Base-by-base conservation (phyloP, 2,113 vertebrate genomes). In the Oncorhynchus keta region DNA sequence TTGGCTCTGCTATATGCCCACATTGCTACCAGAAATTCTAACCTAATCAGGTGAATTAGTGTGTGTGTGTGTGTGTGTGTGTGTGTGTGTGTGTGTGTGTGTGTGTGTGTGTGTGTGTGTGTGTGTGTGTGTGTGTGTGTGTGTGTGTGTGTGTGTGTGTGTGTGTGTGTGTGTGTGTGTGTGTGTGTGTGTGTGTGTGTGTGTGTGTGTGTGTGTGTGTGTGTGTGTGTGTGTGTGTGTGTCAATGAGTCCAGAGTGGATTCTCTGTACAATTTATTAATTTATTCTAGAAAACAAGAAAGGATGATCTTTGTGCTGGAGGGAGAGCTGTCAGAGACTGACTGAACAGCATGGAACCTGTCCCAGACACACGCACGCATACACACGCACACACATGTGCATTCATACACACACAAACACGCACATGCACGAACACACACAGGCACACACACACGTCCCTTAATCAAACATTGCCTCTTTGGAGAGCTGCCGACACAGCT, bases 261-360 rank as follows among this genome's bases (percentile, higher is more conserved):
- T 64, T 64, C 11, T 64, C 22, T 64, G 28, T 30, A 65, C 24
- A 32, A 24, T 72, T 14, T 71, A 28, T 70, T 55, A 20, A 72
- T 76, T 72, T 9, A 28, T 76, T 79, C 69, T 48, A 0, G 0
- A 82, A 76, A 77, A 24, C 61, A 73, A 59, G 79, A 61, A 35
- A 48, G 57, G 65, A 76, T 81, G 72, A 82, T 79, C 82, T 81
- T 75, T 67, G 49, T 26, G 76, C 75, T 73, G 69, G 59, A 82
- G 76, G 76, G 80, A 72, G 82, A 72, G 75, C 61, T 71, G 51
- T 83, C 73, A 77, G 45, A 64, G 55, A 55, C 51, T 55, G 51
- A 55, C 16, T 55, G 51, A 55, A 18, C 16, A 81, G 64, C 76
- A 51, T 26, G 74, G 12, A 13, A 1, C 26, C 48, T 55, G 22